A percentile compares a stretch with the other conserved stretches of the same genome.
These are phyloP conservation scores for Halisarca cf. caerulea DNA, from an alignment of 37 sponge, comb jelly and placozoan genomes.

Conservation along the genomic window DNA sequence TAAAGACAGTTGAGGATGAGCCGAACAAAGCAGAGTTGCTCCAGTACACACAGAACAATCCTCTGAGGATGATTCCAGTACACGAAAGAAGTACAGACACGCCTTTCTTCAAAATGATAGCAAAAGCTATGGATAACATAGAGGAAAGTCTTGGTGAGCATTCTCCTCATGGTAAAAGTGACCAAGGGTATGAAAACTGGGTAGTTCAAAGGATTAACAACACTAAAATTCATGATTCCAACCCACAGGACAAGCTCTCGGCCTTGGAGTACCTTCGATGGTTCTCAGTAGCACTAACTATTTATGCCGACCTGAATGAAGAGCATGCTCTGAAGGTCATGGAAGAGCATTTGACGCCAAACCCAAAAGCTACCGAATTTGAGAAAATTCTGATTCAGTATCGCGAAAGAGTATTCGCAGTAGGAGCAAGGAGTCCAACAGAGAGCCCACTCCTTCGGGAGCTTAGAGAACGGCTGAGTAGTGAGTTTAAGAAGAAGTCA, in stretches of 20 bases:
- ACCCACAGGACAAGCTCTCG: neutral
- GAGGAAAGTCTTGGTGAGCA: neutral
- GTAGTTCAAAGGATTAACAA: neutral
- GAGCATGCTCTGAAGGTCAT: neutral
- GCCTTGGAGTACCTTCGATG: constrained; percentile 9
- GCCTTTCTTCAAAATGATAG: neutral
- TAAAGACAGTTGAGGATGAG: constrained; percentile 29
- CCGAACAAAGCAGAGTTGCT: neutral
- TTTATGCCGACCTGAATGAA: constrained; percentile 23
- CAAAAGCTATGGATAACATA: constrained; percentile 12
- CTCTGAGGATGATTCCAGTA: neutral
- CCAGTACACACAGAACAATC: neutral
- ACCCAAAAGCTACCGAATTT: neutral
- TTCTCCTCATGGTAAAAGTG: neutral
- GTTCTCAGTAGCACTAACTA: constrained; percentile 15
- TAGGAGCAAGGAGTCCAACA: neutral
- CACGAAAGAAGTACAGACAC: neutral
- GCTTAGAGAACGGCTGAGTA: neutral
- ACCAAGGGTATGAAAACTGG: constrained; percentile 23
- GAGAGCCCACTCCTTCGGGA: neutral
- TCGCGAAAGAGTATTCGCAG: neutral
- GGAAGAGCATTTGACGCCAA: neutral
- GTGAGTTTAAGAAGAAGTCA: neutral
- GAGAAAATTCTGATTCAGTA: neutral
- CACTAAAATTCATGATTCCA: neutral